These are phyloP conservation scores for Melanocharis versteri DNA, from an alignment of 2,113 vertebrate species.

Conservation along the genomic window DNA sequence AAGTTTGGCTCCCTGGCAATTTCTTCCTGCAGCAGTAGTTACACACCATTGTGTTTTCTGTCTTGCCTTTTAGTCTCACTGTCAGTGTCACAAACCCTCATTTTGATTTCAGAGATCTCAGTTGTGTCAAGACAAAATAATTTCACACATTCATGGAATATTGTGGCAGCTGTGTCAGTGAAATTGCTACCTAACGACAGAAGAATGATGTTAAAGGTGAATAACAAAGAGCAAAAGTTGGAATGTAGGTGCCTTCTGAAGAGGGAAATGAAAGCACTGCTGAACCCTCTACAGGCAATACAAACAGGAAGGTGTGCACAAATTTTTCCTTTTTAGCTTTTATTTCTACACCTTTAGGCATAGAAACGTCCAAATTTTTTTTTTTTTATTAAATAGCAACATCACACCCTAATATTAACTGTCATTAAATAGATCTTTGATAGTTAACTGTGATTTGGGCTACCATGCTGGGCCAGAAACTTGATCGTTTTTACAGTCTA, in stretches of 20 bases:
- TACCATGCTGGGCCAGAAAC: neutral
- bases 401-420: neutral
- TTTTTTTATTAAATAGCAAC: neutral
- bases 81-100: neutral
- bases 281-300: neutral
- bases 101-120: neutral
- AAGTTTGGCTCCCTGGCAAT: neutral
- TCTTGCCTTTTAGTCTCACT: neutral
- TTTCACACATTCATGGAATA: neutral
- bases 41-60: neutral
- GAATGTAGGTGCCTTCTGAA: neutral
- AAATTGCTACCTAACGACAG: neutral
- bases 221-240: neutral
- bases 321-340: neutral
- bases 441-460: neutral
- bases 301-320: neutral
- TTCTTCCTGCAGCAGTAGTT: neutral
- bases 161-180: neutral
- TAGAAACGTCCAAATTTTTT: accelerated
- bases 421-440: neutral
- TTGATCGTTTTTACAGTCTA: neutral
- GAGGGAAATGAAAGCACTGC: neutral
- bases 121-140: neutral
- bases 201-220: neutral
- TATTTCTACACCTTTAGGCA: neutral